These are phyloP conservation scores for Stercorarius parasiticus DNA, from an alignment of 2,113 vertebrate species.

Conservation along the genomic window DNA sequence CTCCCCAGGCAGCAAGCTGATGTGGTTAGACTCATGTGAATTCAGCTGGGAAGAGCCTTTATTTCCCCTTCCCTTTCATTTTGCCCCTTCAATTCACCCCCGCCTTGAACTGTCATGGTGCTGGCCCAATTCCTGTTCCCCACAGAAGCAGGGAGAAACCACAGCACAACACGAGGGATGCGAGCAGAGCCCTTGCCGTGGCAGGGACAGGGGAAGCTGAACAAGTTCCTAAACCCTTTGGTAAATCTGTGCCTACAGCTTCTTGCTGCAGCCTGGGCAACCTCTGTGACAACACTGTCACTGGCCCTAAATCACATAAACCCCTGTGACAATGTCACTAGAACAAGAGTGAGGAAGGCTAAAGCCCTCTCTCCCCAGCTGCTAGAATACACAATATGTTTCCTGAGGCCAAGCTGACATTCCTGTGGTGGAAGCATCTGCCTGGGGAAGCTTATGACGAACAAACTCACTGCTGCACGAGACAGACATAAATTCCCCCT, in stretches of 20 bases:
- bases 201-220: neutral
- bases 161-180: neutral
- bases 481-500: neutral
- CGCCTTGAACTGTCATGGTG: fast-evolving
- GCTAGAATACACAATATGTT: neutral
- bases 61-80: neutral
- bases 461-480: neutral
- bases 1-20: neutral
- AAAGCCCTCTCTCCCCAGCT: neutral
- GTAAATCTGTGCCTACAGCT: neutral
- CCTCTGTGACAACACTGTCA: fast-evolving
- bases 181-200: neutral
- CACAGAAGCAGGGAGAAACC: neutral
- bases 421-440: constrained; percentile 5
- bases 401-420: neutral
- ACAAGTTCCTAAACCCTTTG: neutral
- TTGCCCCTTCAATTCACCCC: neutral
- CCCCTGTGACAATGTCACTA: neutral
- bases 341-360: neutral
- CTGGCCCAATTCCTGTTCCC: neutral
- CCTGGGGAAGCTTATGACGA: neutral
- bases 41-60: neutral
- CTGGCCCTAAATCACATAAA: neutral
- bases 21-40: neutral
- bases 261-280: neutral